Evolutionary conservation across 1,140 invertebrate species (phyloP).

Genomic region (Epicauta chinensis): DNA sequence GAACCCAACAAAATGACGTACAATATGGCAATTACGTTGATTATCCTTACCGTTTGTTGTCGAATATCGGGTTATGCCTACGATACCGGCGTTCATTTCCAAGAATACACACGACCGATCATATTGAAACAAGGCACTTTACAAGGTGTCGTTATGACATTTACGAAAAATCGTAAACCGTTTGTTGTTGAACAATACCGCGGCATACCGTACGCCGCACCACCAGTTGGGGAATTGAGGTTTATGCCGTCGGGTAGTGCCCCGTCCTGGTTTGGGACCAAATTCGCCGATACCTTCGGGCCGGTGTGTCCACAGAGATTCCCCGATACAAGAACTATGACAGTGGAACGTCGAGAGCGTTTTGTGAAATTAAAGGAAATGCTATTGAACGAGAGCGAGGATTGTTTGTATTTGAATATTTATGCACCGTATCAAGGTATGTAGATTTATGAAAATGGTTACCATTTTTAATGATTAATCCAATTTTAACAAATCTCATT

Average conservation of each 20-base stretch:
- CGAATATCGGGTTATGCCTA: constrained; percentile 1
- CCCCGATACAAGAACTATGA: constrained; percentile 55
- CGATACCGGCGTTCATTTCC: neutral
- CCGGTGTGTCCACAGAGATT: constrained; percentile 81
- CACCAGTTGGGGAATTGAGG: constrained; percentile 68
- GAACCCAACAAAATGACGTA: constrained; percentile 3
- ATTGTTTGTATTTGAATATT: constrained; percentile 90
- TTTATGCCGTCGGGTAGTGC: constrained; percentile 77
- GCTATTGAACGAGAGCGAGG: constrained; percentile 77
- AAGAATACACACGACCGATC: too few species aligned
- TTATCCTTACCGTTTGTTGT: constrained; percentile 2
- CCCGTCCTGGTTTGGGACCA: constrained; percentile 28
- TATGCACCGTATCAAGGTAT: constrained; percentile 75
- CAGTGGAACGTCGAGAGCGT: constrained; percentile 60
- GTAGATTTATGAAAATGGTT: constrained; percentile 13
- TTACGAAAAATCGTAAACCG: constrained; percentile 47
- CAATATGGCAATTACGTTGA: neutral
- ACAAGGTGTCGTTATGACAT: constrained; percentile 53
- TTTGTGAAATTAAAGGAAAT: constrained; percentile 60
- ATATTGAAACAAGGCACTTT: constrained; percentile 41
- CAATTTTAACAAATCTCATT: too few species aligned
- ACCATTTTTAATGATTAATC: too few species aligned
- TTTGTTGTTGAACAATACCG: constrained; percentile 55
- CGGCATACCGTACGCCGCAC: constrained; percentile 86
- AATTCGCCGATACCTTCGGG: constrained; percentile 60